Percentiles rank a stretch among this genome's conserved stretches.
These are phyloP conservation scores for Leuciscus waleckii DNA, from an alignment of 2,797 vertebrate species.

Conservation along the genomic window DNA sequence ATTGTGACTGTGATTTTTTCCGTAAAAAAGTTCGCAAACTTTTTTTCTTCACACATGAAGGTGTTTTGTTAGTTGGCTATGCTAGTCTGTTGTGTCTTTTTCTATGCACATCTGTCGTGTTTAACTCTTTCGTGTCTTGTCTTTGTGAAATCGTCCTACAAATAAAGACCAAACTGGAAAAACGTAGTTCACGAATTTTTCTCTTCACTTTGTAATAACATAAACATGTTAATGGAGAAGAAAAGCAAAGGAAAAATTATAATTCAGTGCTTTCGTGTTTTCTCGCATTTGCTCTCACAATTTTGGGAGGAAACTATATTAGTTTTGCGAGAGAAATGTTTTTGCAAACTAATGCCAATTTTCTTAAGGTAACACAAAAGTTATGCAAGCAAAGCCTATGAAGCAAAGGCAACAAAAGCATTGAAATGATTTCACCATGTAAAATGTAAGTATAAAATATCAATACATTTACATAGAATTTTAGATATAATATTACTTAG, in stretches of 20 bases:
- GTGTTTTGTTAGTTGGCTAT: conserved; percentile 2
- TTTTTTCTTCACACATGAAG: neutral
- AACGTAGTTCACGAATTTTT: neutral
- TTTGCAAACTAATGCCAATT: neutral
- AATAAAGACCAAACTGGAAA: conserved; percentile 24
- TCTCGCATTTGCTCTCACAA: neutral
- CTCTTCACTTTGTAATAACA: neutral
- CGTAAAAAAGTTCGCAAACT: neutral
- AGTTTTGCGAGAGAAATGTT: neutral
- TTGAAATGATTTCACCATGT: neutral
- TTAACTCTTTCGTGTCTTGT: conserved; percentile 6
- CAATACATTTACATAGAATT: neutral
- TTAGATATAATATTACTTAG: neutral
- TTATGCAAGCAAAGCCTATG: no score
- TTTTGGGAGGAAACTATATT: neutral
- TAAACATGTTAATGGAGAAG: neutral
- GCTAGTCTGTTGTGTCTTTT: conserved; percentile 16
- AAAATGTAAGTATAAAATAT: neutral
- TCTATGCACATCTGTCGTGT: conserved; percentile 17
- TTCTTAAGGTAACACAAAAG: neutral
- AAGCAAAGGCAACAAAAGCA: neutral
- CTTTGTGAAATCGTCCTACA: conserved; percentile 19
- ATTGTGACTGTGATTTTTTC: neutral
- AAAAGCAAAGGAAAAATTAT: neutral
- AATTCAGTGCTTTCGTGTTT: neutral